A percentile compares a stretch with the other conserved stretches of the same genome.
phyloP scores from a whole-genome alignment of 2,113 vertebrate genomes.

The Castor canadensis region DNA sequence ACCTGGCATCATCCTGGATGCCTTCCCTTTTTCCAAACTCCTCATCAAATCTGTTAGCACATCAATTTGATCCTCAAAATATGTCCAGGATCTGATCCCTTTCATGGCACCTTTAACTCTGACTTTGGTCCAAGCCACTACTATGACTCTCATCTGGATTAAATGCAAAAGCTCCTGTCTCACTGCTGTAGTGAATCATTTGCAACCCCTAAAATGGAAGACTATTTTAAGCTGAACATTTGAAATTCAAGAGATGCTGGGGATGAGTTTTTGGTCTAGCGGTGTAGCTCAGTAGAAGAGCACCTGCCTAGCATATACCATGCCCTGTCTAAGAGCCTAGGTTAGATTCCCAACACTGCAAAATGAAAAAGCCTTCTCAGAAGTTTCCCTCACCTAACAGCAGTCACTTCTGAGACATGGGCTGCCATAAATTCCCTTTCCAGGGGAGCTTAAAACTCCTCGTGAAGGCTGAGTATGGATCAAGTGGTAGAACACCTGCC shows the following conservation, averaged over 20 bases:
- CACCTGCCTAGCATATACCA: background rate
- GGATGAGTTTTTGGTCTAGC: background rate
- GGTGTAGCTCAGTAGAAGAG: background rate
- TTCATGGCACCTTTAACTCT: background rate
- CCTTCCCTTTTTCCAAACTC: background rate
- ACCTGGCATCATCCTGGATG: background rate
- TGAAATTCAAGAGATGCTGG: background rate
- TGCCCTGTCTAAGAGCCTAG: background rate
- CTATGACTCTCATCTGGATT: background rate
- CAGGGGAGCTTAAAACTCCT: too few species aligned
- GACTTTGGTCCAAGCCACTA: background rate
- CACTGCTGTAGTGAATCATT: background rate
- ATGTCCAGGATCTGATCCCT: background rate
- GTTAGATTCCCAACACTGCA: background rate
- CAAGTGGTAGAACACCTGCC: too few species aligned
- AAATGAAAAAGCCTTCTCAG: background rate
- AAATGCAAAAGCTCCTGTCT: background rate
- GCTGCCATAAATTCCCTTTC: background rate
- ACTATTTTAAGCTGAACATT: slow-evolving; percentile 13
- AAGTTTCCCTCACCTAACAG: background rate
- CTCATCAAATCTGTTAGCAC: background rate
- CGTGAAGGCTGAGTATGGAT: too few species aligned
- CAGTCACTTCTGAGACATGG: background rate
- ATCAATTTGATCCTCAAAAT: background rate
- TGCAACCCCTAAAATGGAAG: background rate